Base-by-base conservation (phyloP, 2,113 vertebrate species). In the Ciconia stormi region DNA sequence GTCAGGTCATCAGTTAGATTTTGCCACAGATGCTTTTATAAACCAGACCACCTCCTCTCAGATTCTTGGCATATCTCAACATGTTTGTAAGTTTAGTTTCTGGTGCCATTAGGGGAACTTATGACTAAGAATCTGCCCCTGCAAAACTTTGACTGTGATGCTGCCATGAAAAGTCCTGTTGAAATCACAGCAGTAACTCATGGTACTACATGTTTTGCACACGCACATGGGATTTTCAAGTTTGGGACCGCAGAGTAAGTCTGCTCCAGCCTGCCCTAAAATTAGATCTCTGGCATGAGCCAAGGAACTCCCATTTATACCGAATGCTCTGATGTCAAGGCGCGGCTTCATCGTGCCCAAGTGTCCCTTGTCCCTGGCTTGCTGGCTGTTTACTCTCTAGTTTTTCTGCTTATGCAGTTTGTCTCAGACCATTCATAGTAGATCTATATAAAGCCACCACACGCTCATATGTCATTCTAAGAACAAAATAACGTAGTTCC, bases 401-500 rank as follows among this genome's bases (percentile, higher is more conserved):
- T 65, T 34, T 74, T 55, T 55, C 58, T 83, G 50, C 52, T 62
- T 7, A 2, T 34, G 44, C 49, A 55, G 29, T 30, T 72, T 61
- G 61, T 92, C 66, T 83, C 77, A 59, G 49, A 8, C n/a, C 7
- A 7, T 77, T 65, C 38, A 0, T 13, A 34, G 15, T 26, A 32
- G 42, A 11, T 49, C 73, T 49, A 2, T 74, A 59, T 46, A n/a
- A 53, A 78, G 63, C 53, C 34, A 72, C 58, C 42, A 2, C 78
- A 19, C 0, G 0, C 44, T 81, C 44, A 0, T 50, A 7, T 30
- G 18, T n/a, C 20, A 3, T 46, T 58, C 13, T 18, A 4, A 87
- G 86, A 66, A 66, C 36, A 42, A 58, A 82, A 70, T 29, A 10
- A 62, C 50, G 9, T 7, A 32, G 67, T 59, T 47, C 79, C 70